Evolutionary conservation across 2,888 invertebrate species (phyloP), one percentile per base, ranked within the genome.

Genomic region (Mimas tiliae): DNA sequence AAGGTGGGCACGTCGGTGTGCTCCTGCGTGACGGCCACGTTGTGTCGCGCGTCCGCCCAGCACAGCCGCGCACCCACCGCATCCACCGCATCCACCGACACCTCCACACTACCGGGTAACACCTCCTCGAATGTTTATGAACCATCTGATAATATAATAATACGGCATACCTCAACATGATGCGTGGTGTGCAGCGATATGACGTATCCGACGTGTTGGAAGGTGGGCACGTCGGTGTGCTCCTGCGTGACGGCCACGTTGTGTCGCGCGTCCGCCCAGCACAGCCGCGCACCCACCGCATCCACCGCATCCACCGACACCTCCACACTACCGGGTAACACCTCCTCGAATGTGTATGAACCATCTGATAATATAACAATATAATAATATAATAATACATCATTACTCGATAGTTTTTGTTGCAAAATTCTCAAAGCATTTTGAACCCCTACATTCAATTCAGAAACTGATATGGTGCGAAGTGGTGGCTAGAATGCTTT

Each of bases 241-340:
- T 95, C 95, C 47, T 95, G 94, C 12, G 95, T 95, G 11, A 97
- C 95, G 52, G 95, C 94, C 8, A 97, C 90, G 51, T 91, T 89
- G 68, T 95, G 95, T n/a, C 94, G 94, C 1, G 95, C 93, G 65
- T 95, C 94, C 72, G 96, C 95, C 97, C 99, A 99, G 88, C 99
- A 99, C 80, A 97, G 96, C 64, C 95, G 95, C 64, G 95, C n/a
- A n/a, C n/a, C n/a, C n/a, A n/a, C n/a, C n/a, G n/a, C n/a, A n/a
- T n/a, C n/a, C n/a, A n/a, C 96, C 34, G 95, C 94, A 6, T 95
- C 93, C 65, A 98, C 95, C 0, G 95, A 95, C 7, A 98, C 88
- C 85, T 96, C 95, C 82, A 98, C 98, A 69, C 95, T 96, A 50
- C 98, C 98, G 0, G 98, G 98, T 64, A 97, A 91, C 48, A 99